These are phyloP conservation scores for Taeniopygia guttata DNA, from an alignment of 2,797 vertebrate genomes.

Conservation along the genomic window DNA sequence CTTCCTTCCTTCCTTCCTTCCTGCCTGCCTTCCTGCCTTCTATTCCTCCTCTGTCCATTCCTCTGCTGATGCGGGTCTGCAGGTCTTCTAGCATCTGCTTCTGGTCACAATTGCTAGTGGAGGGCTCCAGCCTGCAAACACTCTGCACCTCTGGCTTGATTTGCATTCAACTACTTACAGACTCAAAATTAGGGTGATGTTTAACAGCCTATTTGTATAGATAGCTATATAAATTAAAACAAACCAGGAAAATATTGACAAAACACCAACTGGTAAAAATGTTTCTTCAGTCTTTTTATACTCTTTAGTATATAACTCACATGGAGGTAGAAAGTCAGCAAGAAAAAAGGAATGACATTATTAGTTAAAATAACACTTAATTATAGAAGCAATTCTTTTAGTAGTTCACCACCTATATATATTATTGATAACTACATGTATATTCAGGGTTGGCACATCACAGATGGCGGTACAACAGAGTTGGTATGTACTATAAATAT, in stretches of 20 bases:
- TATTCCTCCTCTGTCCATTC: background rate
- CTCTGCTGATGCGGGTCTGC: accelerated
- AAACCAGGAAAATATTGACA: background rate
- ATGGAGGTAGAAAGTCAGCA: background rate
- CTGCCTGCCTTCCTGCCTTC: accelerated
- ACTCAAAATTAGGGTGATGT: background rate
- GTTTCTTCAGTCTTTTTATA: background rate
- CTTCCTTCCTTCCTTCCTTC: accelerated
- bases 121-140: background rate
- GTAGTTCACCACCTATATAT: background rate
- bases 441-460: background rate
- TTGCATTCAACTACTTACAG: background rate
- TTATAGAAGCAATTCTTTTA: background rate
- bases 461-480: background rate
- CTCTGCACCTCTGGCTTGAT: background rate
- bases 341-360: background rate
- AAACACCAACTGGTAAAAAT: background rate
- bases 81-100: background rate
- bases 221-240: background rate
- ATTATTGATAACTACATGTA: background rate
- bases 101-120: background rate
- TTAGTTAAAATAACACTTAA: background rate
- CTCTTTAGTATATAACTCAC: background rate
- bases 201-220: background rate
- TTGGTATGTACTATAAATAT: background rate